Evolutionary conservation across 2,797 vertebrate species (phyloP).

Genomic region (Chromis chromis): DNA sequence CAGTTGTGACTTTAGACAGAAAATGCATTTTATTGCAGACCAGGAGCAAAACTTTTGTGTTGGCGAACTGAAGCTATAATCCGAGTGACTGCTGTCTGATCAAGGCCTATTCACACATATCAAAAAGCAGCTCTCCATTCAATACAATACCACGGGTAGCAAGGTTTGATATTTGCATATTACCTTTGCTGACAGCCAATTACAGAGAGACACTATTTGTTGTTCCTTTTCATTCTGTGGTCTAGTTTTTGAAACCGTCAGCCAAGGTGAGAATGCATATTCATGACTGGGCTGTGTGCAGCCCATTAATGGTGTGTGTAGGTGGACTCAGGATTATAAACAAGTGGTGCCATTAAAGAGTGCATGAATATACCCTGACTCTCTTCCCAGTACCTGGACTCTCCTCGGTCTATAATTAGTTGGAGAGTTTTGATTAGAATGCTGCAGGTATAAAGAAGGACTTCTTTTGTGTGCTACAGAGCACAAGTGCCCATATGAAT

Average conservation of each 20-base stretch:
- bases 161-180: slow-evolving; percentile 70
- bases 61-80: slow-evolving; percentile 30
- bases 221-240: slow-evolving; percentile 66
- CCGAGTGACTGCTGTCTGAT: slow-evolving; percentile 54
- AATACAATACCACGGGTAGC: slow-evolving; percentile 45
- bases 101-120: slow-evolving; percentile 59
- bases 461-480: slow-evolving; percentile 34
- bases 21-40: slow-evolving; percentile 1
- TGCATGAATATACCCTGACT: slow-evolving; percentile 57
- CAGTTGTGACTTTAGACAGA: slow-evolving; percentile 17
- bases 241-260: slow-evolving; percentile 70
- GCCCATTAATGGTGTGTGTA: slow-evolving; percentile 74
- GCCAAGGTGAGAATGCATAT: slow-evolving; percentile 76
- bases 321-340: slow-evolving; percentile 71
- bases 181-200: slow-evolving; percentile 71
- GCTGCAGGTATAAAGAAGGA: slow-evolving; percentile 52
- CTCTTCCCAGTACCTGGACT: slow-evolving; percentile 62
- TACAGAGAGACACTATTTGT: slow-evolving; percentile 72
- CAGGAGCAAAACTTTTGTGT: slow-evolving; percentile 25
- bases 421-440: slow-evolving; percentile 65
- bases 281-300: slow-evolving; percentile 72
- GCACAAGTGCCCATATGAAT: slow-evolving; percentile 33
- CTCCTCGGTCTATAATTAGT: slow-evolving; percentile 67
- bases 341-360: slow-evolving; percentile 67
- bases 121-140: slow-evolving; percentile 63